A percentile compares a stretch with the other conserved stretches of the same genome.
These are phyloP conservation scores for Macrocentrus cingulum DNA, from an alignment of 1,140 invertebrate genomes.

Conservation along the genomic window DNA sequence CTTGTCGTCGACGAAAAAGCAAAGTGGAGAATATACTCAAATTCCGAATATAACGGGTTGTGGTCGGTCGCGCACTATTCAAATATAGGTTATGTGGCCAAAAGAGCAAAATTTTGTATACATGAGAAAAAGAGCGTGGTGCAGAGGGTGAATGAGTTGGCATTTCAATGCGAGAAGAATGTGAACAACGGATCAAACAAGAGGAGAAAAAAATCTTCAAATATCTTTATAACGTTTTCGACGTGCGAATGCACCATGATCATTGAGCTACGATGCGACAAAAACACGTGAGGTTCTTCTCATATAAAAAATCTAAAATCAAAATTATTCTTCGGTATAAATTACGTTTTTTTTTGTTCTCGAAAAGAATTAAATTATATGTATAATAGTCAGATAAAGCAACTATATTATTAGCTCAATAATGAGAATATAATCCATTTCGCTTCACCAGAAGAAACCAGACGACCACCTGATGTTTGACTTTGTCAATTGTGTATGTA, in stretches of 20 bases:
- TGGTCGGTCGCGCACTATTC: constrained; percentile 43
- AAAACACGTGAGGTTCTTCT: no score
- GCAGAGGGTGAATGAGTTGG: constrained; percentile 10
- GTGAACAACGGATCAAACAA: neutral
- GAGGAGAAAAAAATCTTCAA: constrained; percentile 2
- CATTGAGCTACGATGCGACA: constrained; percentile 10
- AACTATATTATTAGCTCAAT: no score
- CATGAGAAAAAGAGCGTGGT: constrained; percentile 41
- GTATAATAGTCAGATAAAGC: no score
- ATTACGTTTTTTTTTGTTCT: no score
- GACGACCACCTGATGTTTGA: no score
- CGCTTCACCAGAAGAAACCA: no score
- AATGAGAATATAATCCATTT: no score
- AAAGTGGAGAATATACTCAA: constrained; percentile 3
- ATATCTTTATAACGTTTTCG: constrained; percentile 7
- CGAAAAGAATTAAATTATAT: no score
- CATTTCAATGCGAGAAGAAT: constrained; percentile 15
- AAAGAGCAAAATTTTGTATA: constrained; percentile 57
- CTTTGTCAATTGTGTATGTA: no score
- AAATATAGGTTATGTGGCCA: constrained; percentile 58
- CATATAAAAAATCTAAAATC: no score
- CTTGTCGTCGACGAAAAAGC: neutral
- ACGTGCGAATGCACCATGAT: constrained; percentile 38
- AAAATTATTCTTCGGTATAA: no score
- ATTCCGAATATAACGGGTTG: constrained; percentile 61